These are phyloP conservation scores for Eristalinus aeneus DNA, from an alignment of 2,888 invertebrate species.

Conservation along the genomic window DNA sequence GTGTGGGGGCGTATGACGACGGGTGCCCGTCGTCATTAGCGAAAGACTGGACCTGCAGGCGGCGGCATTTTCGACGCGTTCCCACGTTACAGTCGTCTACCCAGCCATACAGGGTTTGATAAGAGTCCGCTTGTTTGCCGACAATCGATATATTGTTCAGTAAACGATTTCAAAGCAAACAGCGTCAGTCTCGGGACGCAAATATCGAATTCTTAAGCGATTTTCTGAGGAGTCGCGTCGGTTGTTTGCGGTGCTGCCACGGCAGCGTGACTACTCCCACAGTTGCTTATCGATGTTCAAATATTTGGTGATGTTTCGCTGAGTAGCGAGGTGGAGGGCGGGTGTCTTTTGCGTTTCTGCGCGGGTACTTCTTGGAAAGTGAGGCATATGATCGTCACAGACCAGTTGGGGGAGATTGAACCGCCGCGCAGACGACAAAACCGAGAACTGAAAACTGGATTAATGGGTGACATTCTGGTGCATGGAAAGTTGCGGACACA, in stretches of 20 bases:
- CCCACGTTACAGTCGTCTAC: background rate
- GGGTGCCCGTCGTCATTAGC: background rate
- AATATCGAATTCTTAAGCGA: constrained; percentile 21
- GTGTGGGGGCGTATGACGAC: background rate
- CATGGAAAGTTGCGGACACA: constrained; percentile 29
- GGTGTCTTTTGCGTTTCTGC: background rate
- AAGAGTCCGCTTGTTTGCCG: constrained; percentile 10
- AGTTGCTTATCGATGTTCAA: constrained; percentile 53
- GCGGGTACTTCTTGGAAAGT: constrained; percentile 12
- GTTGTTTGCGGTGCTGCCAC: constrained; percentile 22
- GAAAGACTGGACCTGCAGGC: background rate
- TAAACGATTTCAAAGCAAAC: constrained; percentile 26
- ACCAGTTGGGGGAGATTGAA: constrained; percentile 42
- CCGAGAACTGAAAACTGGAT: background rate
- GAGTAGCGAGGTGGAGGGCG: constrained; percentile 4
- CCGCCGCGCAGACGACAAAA: background rate
- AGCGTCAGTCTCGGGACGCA: constrained; percentile 7
- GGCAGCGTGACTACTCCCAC: constrained; percentile 37
- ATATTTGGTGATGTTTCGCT: constrained; percentile 48
- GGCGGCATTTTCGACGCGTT: background rate
- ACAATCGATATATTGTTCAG: constrained; percentile 22
- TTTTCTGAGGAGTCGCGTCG: background rate
- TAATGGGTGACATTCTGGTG: constrained; percentile 39
- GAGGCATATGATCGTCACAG: constrained; percentile 4
- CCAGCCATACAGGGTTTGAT: background rate